Base-by-base conservation (phyloP, 2,113 vertebrate species). In the Aptenodytes patagonicus region DNA sequence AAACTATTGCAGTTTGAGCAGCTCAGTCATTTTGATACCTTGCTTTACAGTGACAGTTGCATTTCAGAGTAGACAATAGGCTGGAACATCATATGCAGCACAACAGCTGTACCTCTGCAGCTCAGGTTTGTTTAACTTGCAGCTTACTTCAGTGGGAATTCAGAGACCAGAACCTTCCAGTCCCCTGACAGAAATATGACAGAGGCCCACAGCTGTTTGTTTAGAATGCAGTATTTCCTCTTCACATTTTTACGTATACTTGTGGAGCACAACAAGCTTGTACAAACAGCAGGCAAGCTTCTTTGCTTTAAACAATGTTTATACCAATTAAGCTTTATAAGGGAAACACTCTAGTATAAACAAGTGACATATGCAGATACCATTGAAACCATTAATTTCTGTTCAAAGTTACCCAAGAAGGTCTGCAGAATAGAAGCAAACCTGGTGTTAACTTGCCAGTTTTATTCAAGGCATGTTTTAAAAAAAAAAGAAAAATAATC, bases 401-500 rank as follows among this genome's bases (percentile, higher is more conserved):
- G 29, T 68, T 84, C 42, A 64, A 60, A 90, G 52, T 60, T 71
- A 78, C 15, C n/a, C 49, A 54, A 83, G 24, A 69, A 87, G 21
- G 19, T 29, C 18, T 42, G n/a, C 19, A 76, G 60, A 75, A 89
- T 0, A 68, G 51, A 71, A 62, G 51, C 3, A 62, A 87, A 77
- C 29, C 12, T 78, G 18, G 3, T 38, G 28, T 75, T 81, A 78
- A 65, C 31, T 28, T 66, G 29, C 13, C 78, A 18, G 7, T 55
- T 72, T 51, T 52, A 55, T 65, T 73, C 26, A 36, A 70, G 7
- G 8, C 16, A n/a, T 0, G 0, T 58, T 52, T 44, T 11, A 22
- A 40, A 11, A 52, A 46, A 17, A n/a, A 58, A 25, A 26, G 17
- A 34, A 44, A 38, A 13, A 28, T 13, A 54, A 38, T 13, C 3